Conservation (phyloP, 2,797 vertebrate genomes). For the Apogon talboti region DNA sequence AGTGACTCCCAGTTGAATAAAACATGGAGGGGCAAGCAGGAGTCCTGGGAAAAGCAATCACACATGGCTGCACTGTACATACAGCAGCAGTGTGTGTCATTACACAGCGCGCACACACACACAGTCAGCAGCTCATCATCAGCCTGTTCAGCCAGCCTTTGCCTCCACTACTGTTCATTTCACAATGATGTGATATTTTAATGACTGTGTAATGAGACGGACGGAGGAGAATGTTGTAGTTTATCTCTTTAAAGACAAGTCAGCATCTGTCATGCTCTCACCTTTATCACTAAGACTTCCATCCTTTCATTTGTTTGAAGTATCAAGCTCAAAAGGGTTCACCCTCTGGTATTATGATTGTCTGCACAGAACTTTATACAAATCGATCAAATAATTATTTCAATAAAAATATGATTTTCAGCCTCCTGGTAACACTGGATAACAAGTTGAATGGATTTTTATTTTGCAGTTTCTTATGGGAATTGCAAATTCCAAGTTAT, state of each 20-base stretch:
- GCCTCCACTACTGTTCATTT: constrained; percentile 37
- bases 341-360: too few relatives aligned
- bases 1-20: constrained; percentile 34
- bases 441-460: too few relatives aligned
- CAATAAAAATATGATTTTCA: too few relatives aligned
- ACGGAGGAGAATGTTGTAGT: constrained; percentile 4
- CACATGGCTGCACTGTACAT: constrained; percentile 43
- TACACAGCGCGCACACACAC: constrained; percentile 29
- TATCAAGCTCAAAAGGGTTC: too few relatives aligned
- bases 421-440: too few relatives aligned
- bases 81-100: background rate
- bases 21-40: constrained; percentile 30
- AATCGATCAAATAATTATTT: too few relatives aligned
- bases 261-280: background rate
- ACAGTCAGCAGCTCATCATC: constrained; percentile 12
- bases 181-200: constrained; percentile 16
- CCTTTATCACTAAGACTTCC: background rate
- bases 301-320: too few relatives aligned
- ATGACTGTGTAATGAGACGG: constrained; percentile 25
- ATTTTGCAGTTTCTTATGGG: too few relatives aligned
- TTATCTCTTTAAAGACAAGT: background rate
- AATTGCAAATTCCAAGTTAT: too few relatives aligned
- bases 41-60: constrained; percentile 82
- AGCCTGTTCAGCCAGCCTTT: constrained; percentile 41
- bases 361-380: too few relatives aligned